A percentile compares a stretch with the other conserved stretches of the same genome.
phyloP scores from a whole-genome alignment of 2,113 vertebrate genomes.

The Anarhynchus alexandrinus region DNA sequence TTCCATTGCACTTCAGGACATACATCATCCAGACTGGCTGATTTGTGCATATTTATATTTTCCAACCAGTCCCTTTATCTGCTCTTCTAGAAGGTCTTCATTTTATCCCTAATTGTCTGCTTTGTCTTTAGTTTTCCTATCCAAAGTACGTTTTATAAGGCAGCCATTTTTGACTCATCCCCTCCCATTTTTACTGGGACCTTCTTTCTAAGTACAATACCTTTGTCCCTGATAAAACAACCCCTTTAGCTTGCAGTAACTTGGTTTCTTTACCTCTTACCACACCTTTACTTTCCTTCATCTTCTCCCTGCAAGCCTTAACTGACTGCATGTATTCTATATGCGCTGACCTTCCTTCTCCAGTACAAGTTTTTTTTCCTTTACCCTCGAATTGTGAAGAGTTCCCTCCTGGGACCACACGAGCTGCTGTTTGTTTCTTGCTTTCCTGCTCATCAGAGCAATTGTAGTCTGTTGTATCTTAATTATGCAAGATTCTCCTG shows the following conservation, averaged over 20 bases:
- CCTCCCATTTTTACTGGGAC: neutral
- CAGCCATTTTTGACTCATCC: neutral
- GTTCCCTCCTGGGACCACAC: conserved; percentile 30
- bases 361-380: neutral
- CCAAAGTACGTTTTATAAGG: neutral
- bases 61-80: neutral
- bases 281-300: neutral
- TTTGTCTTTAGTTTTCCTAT: neutral
- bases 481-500: conserved; percentile 51
- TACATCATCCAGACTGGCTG: conserved; percentile 10
- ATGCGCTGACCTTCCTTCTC: neutral
- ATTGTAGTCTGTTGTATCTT: conserved; percentile 51
- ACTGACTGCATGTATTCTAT: neutral
- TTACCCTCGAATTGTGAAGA: neutral
- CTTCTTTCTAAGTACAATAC: neutral
- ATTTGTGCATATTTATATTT: conserved; percentile 14
- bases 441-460: conserved; percentile 62
- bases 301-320: neutral
- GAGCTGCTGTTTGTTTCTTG: conserved; percentile 54
- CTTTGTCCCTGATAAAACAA: neutral
- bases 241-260: neutral
- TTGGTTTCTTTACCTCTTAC: neutral
- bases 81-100: neutral
- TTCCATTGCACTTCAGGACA: conserved; percentile 21
- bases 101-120: neutral